Evolutionary conservation across 2,888 invertebrate species (phyloP), one percentile per base, ranked within the genome.

Genomic region (Eristalinus aeneus): DNA sequence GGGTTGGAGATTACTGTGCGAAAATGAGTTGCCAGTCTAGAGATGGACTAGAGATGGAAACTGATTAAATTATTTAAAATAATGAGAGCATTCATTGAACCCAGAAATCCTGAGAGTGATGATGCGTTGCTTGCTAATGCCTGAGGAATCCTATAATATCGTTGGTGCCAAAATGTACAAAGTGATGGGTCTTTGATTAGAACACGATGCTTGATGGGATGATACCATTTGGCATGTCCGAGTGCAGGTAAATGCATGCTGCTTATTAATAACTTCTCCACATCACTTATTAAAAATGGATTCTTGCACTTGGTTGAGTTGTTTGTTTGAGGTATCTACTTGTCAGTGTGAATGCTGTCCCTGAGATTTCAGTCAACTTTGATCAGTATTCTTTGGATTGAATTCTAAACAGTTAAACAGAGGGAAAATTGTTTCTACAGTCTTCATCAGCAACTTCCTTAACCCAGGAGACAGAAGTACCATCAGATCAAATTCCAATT

Each of bases 61-160:
- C n/a, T 32, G 46, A 65, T 9, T 86, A 16, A 81, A 81, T 86
- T 81, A 86, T 80, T 85, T 81, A 73, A 85, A 76, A 77, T 76
- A 73, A 85, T 81, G 73, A 77, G 69, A 69, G 58, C 69, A 76
- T 73, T 73, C 39, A 54, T 65, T 74, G 68, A 68, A 74, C 58
- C 10, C 31, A 4, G 31, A 10, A n/a, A 12, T 68, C 22, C 36
- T 80, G 54, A 54, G 23, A 64, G 39, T 71, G 72, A 67, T 69
- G 80, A 69, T 73, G 69, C 80, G 76, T 80, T 71, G 58, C 73
- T 54, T 39, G n/a, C 22, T 77, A 85, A 85, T 80, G 20, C 67
- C 20, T 23, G 46, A 23, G 12, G 73, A 76, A 81, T 85, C 85
- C 80, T 73, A 73, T 72, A 68, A 58, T 75, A 76, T 72, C 65